Base-by-base conservation (phyloP, 2,888 invertebrate genomes). In the Tenthredo scrophulariae region DNA sequence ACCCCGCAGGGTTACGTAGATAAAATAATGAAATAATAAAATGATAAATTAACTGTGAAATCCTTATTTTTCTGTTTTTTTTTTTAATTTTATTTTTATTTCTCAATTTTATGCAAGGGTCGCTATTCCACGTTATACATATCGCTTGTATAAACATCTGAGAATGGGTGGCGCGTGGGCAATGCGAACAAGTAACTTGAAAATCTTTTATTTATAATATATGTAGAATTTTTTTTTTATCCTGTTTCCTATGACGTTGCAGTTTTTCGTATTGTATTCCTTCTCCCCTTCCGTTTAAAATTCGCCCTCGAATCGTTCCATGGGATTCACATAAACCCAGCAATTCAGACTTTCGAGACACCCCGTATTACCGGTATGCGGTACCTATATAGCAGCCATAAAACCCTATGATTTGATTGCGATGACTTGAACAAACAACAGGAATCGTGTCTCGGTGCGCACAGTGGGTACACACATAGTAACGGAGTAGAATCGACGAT, bases 361-460 rank as follows among this genome's bases (percentile, higher is more conserved):
- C 77, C 77, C 77, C 74, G 74, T 74, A 74, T 74, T 74, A 54
- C 15, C 50, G 46, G 54, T 43, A 82, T 43, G 2, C 0, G 5
- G 15, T 43, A n/a, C n/a, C n/a, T n/a, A n/a, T n/a, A 82, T 46
- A 33, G 40, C 4, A n/a, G n/a, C 43, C 40, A 74, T 74, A 84
- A 74, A 74, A 65, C 75, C 72, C 72, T 74, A 87, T 88, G 86
- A 88, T 87, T 90, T 86, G 87, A 89, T 88, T 87, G 89, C 89
- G 90, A 90, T 88, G 89, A 89, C 87, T 86, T 85, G 88, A 88
- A 93, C 91, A 91, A 93, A 92, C 91, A 91, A 91, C 93, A 92
- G 93, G 93, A 93, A 92, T 91, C 91, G 92, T 92, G 93, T 92
- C 90, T 92, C 91, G 93, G 89, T 93, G 93, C 90, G 86, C 91